These are phyloP conservation scores for Brachionus asplanchnoidis DNA, from an alignment of 1,140 invertebrate species.

Conservation along the genomic window DNA sequence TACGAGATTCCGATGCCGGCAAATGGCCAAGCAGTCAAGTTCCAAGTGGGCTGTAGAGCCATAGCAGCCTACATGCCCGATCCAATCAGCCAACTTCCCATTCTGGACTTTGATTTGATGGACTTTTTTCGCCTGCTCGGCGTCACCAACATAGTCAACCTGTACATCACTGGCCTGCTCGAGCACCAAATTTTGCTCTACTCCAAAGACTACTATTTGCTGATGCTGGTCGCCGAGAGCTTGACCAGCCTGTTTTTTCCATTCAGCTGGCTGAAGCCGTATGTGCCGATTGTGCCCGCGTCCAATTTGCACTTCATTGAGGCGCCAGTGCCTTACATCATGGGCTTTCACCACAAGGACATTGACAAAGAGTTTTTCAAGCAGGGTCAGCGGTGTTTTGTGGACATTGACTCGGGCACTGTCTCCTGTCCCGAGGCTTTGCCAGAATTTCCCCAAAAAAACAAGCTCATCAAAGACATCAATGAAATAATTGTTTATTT, in stretches of 20 bases:
- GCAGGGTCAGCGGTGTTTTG: conserved; percentile 65
- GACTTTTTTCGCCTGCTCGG: conserved; percentile 79
- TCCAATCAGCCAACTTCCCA: conserved; percentile 69
- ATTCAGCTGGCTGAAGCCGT: conserved; percentile 95
- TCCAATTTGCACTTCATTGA: conserved; percentile 93
- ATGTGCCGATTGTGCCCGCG: conserved; percentile 93
- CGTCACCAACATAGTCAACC: conserved; percentile 79
- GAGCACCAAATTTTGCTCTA: conserved; percentile 93
- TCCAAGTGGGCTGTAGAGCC: conserved; percentile 61
- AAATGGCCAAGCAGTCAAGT: conserved; percentile 75
- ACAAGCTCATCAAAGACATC: conserved; percentile 79
- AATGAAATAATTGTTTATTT: conserved; percentile 72
- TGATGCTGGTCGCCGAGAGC: conserved; percentile 94
- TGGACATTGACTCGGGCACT: conserved; percentile 85
- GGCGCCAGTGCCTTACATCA: conserved; percentile 96
- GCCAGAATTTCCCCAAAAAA: conserved; percentile 80
- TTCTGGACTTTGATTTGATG: conserved; percentile 85
- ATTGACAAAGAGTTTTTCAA: conserved; percentile 46
- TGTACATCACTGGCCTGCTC: conserved; percentile 89
- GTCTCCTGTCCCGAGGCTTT: conserved; percentile 91
- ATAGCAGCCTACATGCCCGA: conserved; percentile 59
- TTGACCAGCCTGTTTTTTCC: conserved; percentile 83
- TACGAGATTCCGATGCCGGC: conserved; percentile 85
- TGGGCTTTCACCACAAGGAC: conserved; percentile 67
- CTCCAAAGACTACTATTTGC: conserved; percentile 83